A percentile compares a stretch with the other conserved stretches of the same genome.
Evolutionary conservation across 2,113 vertebrate species (phyloP).

Genomic region (Sphyrna mokarran): DNA sequence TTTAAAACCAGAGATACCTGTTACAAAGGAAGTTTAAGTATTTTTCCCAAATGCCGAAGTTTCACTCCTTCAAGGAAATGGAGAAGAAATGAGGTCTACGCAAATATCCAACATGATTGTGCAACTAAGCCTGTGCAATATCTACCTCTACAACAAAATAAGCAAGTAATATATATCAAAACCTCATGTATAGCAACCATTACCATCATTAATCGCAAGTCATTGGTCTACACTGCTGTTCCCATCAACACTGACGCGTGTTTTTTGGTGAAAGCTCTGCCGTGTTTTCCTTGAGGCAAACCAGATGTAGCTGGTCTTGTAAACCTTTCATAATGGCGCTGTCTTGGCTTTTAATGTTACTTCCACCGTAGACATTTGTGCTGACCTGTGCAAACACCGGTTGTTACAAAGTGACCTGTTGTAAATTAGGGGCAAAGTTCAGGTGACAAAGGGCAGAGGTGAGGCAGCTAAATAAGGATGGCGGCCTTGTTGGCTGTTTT

Average conservation of each 20-base stretch:
- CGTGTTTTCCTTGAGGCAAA: constrained; percentile 40
- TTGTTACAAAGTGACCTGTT: constrained; percentile 63
- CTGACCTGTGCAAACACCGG: constrained; percentile 67
- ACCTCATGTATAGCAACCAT: neutral
- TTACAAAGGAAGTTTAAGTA: neutral
- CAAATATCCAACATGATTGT: neutral
- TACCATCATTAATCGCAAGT: neutral
- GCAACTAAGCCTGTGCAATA: neutral
- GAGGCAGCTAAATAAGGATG: constrained; percentile 46
- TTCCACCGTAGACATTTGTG: constrained; percentile 57
- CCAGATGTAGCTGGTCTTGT: constrained; percentile 45
- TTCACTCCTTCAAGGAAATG: neutral
- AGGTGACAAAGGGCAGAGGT: constrained; percentile 54
- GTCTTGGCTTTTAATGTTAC: constrained; percentile 49
- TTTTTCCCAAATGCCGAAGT: neutral
- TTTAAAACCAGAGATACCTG: neutral
- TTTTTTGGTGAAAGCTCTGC: neutral
- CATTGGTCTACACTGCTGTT: neutral
- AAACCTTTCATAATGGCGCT: constrained; percentile 55
- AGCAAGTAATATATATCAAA: neutral
- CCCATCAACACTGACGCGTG: neutral
- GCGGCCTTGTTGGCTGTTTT: constrained; percentile 47
- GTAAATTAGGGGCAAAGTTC: constrained; percentile 67
- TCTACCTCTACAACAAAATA: neutral
- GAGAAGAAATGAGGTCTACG: neutral